Evolutionary conservation across 2,113 vertebrate species (phyloP).

Genomic region (Herpailurus yagouaroundi): DNA sequence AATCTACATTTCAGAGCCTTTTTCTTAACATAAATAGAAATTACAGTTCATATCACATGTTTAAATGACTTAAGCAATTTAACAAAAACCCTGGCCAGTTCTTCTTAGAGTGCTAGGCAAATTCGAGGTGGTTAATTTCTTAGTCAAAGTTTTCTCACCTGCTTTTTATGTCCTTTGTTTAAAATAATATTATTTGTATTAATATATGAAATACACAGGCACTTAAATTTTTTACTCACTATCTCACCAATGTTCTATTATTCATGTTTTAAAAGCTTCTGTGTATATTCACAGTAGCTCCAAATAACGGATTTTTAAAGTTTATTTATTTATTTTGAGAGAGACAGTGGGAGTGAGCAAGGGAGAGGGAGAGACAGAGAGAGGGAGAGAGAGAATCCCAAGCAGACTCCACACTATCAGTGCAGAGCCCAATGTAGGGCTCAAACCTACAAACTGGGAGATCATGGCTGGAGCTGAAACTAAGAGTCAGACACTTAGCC

Average conservation of each 20-base stretch:
- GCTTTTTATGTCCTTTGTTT: not conserved
- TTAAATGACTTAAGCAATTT: conserved; percentile 24
- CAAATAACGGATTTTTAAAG: not conserved
- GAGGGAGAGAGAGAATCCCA: too few relatives aligned
- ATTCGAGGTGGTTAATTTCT: not conserved
- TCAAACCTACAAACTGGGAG: too few relatives aligned
- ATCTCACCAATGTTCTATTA: not conserved
- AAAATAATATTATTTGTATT: not conserved
- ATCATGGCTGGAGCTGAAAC: too few relatives aligned
- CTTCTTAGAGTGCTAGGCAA: not conserved
- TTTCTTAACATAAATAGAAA: not conserved
- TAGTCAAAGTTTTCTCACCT: not conserved
- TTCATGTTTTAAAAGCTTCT: not conserved
- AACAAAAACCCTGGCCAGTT: not conserved
- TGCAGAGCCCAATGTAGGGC: too few relatives aligned
- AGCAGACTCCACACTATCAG: too few relatives aligned
- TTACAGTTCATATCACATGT: not conserved
- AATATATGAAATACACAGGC: not conserved
- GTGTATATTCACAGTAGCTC: not conserved
- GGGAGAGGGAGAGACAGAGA: too few relatives aligned
- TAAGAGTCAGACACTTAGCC: too few relatives aligned
- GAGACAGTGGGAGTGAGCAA: too few relatives aligned
- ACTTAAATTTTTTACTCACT: conserved; percentile 4
- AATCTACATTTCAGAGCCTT: not conserved
- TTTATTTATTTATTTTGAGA: too few relatives aligned